Conservation (phyloP, 2,113 vertebrate species). For the Bufo bufo region DNA sequence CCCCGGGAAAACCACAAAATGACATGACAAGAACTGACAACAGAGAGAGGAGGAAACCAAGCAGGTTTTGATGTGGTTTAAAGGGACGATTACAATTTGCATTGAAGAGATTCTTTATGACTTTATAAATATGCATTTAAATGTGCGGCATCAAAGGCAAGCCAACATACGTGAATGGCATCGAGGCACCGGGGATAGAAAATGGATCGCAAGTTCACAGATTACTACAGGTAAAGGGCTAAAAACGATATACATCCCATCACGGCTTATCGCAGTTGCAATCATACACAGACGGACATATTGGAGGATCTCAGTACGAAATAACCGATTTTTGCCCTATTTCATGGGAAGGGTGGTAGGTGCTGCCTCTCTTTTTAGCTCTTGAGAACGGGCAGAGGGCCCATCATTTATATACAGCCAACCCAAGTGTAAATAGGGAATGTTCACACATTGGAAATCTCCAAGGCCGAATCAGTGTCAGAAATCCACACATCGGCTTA, state of each 20-base stretch:
- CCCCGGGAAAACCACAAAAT: neutral
- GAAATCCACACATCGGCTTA: no score
- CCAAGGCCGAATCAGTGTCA: no score
- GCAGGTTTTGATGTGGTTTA: neutral
- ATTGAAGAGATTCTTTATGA: neutral
- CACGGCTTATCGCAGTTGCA: neutral
- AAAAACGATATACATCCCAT: neutral
- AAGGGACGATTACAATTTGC: neutral
- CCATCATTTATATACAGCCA: no score
- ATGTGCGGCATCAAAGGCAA: neutral
- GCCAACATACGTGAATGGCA: neutral
- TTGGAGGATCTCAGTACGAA: no score
- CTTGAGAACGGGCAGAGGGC: no score
- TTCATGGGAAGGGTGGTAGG: no score
- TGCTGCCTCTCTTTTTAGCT: no score
- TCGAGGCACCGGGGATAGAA: no score
- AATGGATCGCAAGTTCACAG: neutral
- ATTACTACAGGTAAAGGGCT: neutral
- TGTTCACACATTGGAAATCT: no score
- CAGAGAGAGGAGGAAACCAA: neutral
- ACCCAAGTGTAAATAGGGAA: no score
- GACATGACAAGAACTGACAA: conserved; percentile 22
- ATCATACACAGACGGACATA: no score
- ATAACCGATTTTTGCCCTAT: no score
- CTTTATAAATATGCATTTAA: conserved; percentile 15